These are phyloP conservation scores for Falco novaeseelandiae DNA, from an alignment of 2,797 vertebrate species.

Conservation along the genomic window DNA sequence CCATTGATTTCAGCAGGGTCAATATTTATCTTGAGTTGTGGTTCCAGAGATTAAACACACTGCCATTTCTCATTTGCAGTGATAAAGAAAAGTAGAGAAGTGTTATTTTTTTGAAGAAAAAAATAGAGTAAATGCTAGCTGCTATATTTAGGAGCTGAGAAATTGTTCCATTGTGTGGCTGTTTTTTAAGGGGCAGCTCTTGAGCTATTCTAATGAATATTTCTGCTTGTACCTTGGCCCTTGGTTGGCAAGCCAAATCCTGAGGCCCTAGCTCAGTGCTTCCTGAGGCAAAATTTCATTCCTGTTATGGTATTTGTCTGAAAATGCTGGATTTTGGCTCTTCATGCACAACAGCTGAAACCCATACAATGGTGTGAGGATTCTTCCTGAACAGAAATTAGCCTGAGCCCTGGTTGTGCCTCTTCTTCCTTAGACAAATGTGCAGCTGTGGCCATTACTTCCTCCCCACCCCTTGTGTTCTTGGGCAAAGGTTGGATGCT, in stretches of 20 bases:
- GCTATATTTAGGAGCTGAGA: slow-evolving; percentile 8
- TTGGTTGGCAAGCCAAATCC: background rate
- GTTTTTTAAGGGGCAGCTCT: slow-evolving; percentile 12
- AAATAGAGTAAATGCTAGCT: slow-evolving; percentile 2
- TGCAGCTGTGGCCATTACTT: background rate
- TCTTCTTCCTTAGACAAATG: background rate
- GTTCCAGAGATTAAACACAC: background rate
- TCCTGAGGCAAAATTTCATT: background rate
- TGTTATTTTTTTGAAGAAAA: background rate
- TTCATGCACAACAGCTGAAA: background rate
- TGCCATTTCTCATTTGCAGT: slow-evolving; percentile 28
- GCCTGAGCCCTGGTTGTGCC: background rate
- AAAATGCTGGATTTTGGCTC: background rate
- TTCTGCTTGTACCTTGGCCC: background rate
- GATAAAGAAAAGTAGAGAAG: background rate
- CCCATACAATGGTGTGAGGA: background rate
- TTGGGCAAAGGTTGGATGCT: background rate
- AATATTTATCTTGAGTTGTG: background rate
- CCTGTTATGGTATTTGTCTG: background rate
- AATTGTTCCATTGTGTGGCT: slow-evolving; percentile 10
- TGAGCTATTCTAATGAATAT: slow-evolving; percentile 11
- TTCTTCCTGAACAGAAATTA: background rate
- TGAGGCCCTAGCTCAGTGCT: background rate
- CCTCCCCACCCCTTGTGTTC: background rate
- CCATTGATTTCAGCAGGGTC: background rate